Conservation (phyloP, 2,888 invertebrate genomes). For the Eupithecia exiguata region DNA sequence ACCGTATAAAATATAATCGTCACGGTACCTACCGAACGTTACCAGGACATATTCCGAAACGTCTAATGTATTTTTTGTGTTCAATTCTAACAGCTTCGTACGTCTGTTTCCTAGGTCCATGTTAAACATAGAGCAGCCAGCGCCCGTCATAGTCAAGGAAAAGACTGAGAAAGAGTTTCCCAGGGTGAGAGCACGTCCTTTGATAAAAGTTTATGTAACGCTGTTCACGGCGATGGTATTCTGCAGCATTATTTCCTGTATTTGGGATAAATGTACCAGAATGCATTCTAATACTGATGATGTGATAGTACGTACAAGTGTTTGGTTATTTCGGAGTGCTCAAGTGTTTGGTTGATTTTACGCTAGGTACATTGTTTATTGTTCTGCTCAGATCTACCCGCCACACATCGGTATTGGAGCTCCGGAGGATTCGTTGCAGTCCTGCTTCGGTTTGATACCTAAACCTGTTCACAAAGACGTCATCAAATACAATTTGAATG, state of each 20-base stretch:
- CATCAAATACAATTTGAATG: slow-evolving; percentile 89
- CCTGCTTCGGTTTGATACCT: slow-evolving; percentile 87
- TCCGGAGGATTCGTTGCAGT: slow-evolving; percentile 90
- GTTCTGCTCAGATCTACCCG: slow-evolving; percentile 70
- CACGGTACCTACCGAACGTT: neutral
- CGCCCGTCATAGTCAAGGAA: slow-evolving; percentile 64
- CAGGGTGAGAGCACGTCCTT: slow-evolving; percentile 58
- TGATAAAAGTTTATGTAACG: neutral
- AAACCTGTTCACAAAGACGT: slow-evolving; percentile 90
- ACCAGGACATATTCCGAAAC: neutral
- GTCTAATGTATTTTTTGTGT: neutral
- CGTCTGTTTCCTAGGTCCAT: slow-evolving; percentile 65
- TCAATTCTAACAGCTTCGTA: slow-evolving; percentile 23
- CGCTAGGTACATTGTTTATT: neutral
- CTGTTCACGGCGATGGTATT: slow-evolving; percentile 15
- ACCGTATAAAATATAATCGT: neutral
- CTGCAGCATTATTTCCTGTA: slow-evolving; percentile 23
- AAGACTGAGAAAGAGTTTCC: slow-evolving; percentile 67
- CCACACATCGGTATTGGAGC: slow-evolving; percentile 90
- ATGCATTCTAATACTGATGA: slow-evolving; percentile 7
- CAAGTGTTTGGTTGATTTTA: neutral
- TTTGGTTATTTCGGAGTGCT: neutral
- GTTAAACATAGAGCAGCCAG: slow-evolving; percentile 80
- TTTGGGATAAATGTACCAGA: slow-evolving; percentile 24
- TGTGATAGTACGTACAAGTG: slow-evolving; percentile 19